Evolutionary conservation across 2,113 vertebrate species (phyloP).

Genomic region (Phaethornis superciliosus): DNA sequence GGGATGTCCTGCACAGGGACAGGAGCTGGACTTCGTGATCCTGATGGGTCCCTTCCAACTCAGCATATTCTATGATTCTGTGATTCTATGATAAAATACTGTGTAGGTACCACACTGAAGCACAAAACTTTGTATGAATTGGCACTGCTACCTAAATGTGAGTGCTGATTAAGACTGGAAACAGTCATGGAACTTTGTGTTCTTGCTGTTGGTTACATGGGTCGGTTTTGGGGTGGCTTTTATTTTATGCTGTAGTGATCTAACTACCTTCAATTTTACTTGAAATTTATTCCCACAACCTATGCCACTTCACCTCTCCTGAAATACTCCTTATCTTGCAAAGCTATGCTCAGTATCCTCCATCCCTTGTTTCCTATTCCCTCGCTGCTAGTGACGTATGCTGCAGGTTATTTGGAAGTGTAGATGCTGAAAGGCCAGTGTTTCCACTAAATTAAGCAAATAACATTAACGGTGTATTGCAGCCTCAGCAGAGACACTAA

Average conservation of each 20-base stretch:
- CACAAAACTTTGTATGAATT: background rate
- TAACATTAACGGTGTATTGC: background rate
- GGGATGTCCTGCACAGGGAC: no score
- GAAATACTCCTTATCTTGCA: background rate
- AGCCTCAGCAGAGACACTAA: background rate
- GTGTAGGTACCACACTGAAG: background rate
- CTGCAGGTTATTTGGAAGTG: background rate
- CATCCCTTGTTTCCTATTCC: background rate
- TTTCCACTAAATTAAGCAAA: slow-evolving; percentile 6
- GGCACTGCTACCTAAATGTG: background rate
- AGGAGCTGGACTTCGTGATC: no score
- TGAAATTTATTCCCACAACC: background rate
- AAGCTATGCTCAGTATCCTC: background rate
- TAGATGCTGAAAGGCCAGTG: background rate
- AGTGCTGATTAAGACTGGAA: background rate
- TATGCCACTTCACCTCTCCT: background rate
- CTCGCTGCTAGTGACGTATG: background rate
- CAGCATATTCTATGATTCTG: no score
- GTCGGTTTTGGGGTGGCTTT: background rate
- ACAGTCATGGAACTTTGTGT: background rate
- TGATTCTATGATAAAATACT: background rate
- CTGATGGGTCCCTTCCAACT: no score
- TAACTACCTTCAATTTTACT: background rate
- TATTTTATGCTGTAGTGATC: background rate
- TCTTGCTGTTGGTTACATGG: background rate